phyloP scores from a whole-genome alignment of 1,140 invertebrate genomes.

The Drosophila erecta region DNA sequence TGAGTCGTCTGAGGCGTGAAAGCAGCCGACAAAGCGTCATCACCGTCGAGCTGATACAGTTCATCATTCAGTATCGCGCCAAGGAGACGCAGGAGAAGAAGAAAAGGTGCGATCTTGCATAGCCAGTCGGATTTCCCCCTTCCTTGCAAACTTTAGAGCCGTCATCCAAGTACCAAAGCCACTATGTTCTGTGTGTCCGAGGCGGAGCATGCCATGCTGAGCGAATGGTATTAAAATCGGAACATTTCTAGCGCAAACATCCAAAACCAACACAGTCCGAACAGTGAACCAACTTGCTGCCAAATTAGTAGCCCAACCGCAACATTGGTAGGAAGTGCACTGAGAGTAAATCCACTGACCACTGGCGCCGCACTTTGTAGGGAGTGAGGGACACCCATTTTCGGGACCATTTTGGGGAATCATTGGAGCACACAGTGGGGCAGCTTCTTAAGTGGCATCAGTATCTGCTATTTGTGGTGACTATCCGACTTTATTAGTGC shows the following conservation, averaged over 20 bases:
- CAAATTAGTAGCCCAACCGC: constrained; percentile 28
- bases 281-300: constrained; percentile 17
- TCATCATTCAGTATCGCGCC: constrained; percentile 84
- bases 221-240: constrained; percentile 68
- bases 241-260: constrained; percentile 29
- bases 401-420: background rate
- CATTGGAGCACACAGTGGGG: no score
- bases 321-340: constrained; percentile 40
- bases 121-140: background rate
- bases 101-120: constrained; percentile 74
- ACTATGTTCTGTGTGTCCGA: constrained; percentile 67
- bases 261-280: background rate
- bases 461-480: no score
- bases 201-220: constrained; percentile 71
- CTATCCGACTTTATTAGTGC: no score
- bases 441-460: no score
- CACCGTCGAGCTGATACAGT: constrained; percentile 83
- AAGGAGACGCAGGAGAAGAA: constrained; percentile 83
- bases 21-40: constrained; percentile 82
- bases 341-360: constrained; percentile 42
- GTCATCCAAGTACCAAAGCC: background rate
- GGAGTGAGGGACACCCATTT: background rate
- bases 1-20: constrained; percentile 83
- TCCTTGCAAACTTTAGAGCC: background rate
- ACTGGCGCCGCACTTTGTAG: constrained; percentile 24